Base-by-base conservation (phyloP, 2,797 vertebrate genomes). In the Melanotaenia pygmaea region DNA sequence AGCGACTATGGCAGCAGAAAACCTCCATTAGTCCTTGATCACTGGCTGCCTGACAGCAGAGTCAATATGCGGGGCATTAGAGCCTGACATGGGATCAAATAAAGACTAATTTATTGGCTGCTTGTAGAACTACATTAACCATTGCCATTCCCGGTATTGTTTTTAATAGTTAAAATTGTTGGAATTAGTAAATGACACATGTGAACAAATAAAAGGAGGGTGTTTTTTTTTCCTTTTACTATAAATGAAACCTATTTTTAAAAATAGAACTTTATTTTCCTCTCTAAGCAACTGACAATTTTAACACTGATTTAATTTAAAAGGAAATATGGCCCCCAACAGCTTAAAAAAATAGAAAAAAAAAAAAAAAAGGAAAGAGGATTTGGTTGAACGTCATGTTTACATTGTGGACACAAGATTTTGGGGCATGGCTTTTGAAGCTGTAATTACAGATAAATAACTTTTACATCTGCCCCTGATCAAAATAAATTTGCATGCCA, bases 1-100 rank as follows among this genome's bases (percentile, higher is more conserved):
- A 85, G 83, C 86, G 7, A 76, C 81, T 51, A 45, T 82, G 83
- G 87, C 83, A 88, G 86, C 86, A 91, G 82, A 91, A 91, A 90
- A 84, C 83, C 81, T 87, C 85, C 72, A 92, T 92, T 93, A 89
- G 90, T 86, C 83, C 91, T 91, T 90, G 91, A 93, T 92, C 91
- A 89, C 79, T 86, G 90, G 89, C 85, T 68, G 79, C 74, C 82
- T 89, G 91, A 93, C 90, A 91, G 89, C 81, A 74, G 73, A 90
- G 91, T 90, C 88, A 93, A 92, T 86, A 92, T 74, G 76, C 80
- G 70, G 79, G 79, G 85, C 89, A 90, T 89, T 89, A 91, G 84
- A 81, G 81, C 76, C 80, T 83, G 89, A 92, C 91, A 87, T 74
- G 76, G 78, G 84, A 91, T 92, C 89, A 92, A 93, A 93, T 92